Conservation (phyloP, 2,888 invertebrate species). For the Eucera pruinosa region DNA sequence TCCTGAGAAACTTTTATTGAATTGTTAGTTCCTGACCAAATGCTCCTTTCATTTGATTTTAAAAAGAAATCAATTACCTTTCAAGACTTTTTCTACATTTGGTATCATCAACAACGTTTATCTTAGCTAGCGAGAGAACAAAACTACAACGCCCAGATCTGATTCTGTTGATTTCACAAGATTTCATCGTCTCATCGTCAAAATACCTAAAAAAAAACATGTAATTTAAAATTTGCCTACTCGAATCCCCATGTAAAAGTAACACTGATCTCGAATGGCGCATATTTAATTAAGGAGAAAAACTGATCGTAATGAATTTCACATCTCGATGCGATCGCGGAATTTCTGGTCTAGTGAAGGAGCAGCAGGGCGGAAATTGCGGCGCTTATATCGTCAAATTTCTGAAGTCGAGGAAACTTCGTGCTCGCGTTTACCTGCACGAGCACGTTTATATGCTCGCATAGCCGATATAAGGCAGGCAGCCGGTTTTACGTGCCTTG, state of each 20-base stretch:
- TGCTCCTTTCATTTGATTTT: no score
- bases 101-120: no score
- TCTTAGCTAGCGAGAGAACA: no score
- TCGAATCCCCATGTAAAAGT: constrained; percentile 1
- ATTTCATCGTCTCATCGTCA: no score
- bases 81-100: no score
- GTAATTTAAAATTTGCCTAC: no score
- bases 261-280: background rate
- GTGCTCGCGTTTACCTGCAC: constrained; percentile 40
- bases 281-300: constrained; percentile 45
- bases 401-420: constrained; percentile 59
- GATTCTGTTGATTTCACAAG: no score
- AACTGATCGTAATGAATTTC: constrained; percentile 41
- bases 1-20: no score
- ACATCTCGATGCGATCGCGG: constrained; percentile 35
- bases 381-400: constrained; percentile 58
- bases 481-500: constrained; percentile 31
- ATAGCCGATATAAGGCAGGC: constrained; percentile 21
- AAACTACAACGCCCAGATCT: no score
- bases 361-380: constrained; percentile 49
- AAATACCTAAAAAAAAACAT: no score
- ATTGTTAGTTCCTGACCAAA: no score
- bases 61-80: no score
- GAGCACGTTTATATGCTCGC: constrained; percentile 34
- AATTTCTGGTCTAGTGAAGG: constrained; percentile 42